Conservation (phyloP, 2,113 vertebrate species). For the Scatophagus argus region DNA sequence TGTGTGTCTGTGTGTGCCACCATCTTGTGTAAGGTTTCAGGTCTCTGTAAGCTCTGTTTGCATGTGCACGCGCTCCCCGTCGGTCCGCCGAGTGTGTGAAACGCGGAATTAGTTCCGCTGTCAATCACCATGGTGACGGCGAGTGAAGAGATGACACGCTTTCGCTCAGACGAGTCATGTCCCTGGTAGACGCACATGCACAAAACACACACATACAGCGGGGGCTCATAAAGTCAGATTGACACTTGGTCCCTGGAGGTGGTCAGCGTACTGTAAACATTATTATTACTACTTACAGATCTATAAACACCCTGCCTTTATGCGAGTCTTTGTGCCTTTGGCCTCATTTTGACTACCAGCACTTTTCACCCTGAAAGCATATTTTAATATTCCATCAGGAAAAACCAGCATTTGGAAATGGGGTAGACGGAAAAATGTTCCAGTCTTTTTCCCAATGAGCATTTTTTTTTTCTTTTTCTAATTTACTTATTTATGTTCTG, state of each 20-base stretch:
- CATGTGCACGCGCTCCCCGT: slow-evolving; percentile 18
- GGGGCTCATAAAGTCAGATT: slow-evolving; percentile 41
- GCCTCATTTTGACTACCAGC: neutral
- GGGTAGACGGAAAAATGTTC: slow-evolving; percentile 10
- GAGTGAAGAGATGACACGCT: slow-evolving; percentile 39
- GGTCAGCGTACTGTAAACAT: slow-evolving; percentile 54
- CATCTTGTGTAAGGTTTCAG: slow-evolving; percentile 8
- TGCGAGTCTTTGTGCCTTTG: neutral
- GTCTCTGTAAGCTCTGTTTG: slow-evolving; percentile 21
- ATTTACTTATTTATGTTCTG: slow-evolving; percentile 38
- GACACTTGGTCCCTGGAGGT: slow-evolving; percentile 52
- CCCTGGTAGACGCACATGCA: slow-evolving; percentile 4
- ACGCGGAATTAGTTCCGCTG: slow-evolving; percentile 68
- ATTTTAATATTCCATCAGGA: slow-evolving; percentile 48
- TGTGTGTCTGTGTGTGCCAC: neutral
- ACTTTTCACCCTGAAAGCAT: slow-evolving; percentile 43
- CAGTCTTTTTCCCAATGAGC: neutral
- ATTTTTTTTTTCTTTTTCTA: slow-evolving; percentile 17
- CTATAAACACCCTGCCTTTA: neutral
- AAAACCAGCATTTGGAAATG: slow-evolving; percentile 44
- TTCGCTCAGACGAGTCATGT: slow-evolving; percentile 29
- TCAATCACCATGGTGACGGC: slow-evolving; percentile 63
- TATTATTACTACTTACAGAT: slow-evolving; percentile 26
- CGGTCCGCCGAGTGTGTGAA: slow-evolving; percentile 47
- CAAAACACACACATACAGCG: neutral